Conservation (phyloP, 2,113 vertebrate species). For the Cyphomyrus discorhynchus region DNA sequence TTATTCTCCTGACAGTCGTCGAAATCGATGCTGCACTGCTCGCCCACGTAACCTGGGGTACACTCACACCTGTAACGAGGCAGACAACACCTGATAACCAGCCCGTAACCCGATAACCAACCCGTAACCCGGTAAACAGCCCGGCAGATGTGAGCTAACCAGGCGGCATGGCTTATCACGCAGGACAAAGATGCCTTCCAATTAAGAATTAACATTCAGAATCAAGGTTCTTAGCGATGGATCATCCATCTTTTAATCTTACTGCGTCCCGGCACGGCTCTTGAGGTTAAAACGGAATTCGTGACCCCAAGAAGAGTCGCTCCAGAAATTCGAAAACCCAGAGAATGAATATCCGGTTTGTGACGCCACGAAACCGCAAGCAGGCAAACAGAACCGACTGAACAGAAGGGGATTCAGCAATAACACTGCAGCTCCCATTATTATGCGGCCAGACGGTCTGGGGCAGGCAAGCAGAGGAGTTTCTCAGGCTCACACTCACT, state of each 20-base stretch:
- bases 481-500: slow-evolving; percentile 54
- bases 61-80: slow-evolving; percentile 80
- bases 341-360: not conserved
- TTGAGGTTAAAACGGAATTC: not conserved
- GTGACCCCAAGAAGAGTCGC: not conserved
- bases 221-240: not conserved
- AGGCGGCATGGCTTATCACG: not conserved
- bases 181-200: not conserved
- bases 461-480: not conserved
- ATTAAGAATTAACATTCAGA: not conserved
- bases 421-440: not conserved
- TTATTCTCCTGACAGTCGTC: slow-evolving; percentile 92
- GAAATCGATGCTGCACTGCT: slow-evolving; percentile 84
- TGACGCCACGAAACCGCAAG: not conserved
- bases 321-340: not conserved
- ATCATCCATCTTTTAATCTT: not conserved
- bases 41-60: slow-evolving; percentile 84
- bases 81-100: slow-evolving; percentile 15
- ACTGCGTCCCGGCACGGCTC: not conserved
- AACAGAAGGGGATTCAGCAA: not conserved
- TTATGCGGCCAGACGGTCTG: not conserved
- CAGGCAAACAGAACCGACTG: not conserved
- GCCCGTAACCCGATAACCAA: not conserved
- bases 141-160: not conserved
- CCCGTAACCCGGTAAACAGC: not conserved